These are phyloP conservation scores for Saguinus midas DNA, from an alignment of 2,113 vertebrate genomes.

Conservation along the genomic window DNA sequence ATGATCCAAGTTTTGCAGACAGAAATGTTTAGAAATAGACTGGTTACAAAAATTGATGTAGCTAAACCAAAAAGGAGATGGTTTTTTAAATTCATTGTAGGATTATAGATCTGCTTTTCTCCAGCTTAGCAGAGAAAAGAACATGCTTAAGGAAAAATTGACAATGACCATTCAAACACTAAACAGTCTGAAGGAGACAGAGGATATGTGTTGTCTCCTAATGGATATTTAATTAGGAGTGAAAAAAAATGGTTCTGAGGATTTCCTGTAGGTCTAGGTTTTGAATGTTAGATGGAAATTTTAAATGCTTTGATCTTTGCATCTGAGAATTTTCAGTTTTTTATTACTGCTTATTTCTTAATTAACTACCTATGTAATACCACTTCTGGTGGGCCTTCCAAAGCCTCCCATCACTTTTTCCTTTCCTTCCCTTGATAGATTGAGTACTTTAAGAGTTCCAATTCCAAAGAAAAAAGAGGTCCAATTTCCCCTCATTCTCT, in stretches of 20 bases:
- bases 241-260: conserved; percentile 20
- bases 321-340: conserved; percentile 28
- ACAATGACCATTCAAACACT: background rate
- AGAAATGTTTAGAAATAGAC: conserved; percentile 27
- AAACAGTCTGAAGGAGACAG: background rate
- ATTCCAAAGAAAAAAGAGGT: background rate
- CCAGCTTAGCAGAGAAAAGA: background rate
- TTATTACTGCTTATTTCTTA: conserved; percentile 37
- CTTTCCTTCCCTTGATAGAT: background rate
- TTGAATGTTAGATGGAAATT: conserved; percentile 42
- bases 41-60: background rate
- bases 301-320: background rate
- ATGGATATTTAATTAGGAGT: conserved; percentile 45
- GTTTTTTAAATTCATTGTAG: background rate
- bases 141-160: conserved; percentile 14
- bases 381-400: background rate
- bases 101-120: conserved; percentile 25
- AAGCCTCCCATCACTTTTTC: background rate
- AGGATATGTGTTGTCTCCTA: conserved; percentile 38
- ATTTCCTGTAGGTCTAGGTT: conserved; percentile 30
- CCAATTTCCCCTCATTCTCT: background rate
- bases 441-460: background rate
- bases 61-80: background rate
- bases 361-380: background rate
- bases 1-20: conserved; percentile 28